Percentiles rank a stretch among this genome's conserved stretches.
These are phyloP conservation scores for Acleris holmiana DNA, from an alignment of 2,888 invertebrate species.

Conservation along the genomic window DNA sequence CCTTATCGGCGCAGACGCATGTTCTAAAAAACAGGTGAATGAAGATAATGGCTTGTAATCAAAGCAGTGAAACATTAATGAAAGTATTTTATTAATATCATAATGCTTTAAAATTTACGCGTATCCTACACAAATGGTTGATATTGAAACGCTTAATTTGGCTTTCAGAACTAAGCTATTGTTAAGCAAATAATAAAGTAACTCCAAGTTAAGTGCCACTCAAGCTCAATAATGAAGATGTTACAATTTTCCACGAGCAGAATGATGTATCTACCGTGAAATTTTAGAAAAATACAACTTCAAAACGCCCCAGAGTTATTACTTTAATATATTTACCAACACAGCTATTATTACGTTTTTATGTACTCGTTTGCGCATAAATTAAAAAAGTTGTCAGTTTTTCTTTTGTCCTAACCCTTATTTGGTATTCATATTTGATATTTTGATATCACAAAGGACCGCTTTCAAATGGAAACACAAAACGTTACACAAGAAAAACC, in stretches of 20 bases:
- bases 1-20: conserved; percentile 48
- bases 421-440: conserved; percentile 84
- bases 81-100: conserved; percentile 14
- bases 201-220: conserved; percentile 47
- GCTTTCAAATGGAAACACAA: conserved; percentile 76
- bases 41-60: conserved; percentile 61
- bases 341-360: conserved; percentile 83
- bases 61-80: conserved; percentile 53
- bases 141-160: conserved; percentile 48
- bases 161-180: conserved; percentile 49
- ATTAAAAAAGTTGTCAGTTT: conserved; percentile 82
- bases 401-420: conserved; percentile 83
- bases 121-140: not conserved
- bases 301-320: conserved; percentile 77
- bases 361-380: conserved; percentile 82
- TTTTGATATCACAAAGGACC: conserved; percentile 81
- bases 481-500: conserved; percentile 77
- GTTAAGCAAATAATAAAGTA: conserved; percentile 46
- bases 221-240: conserved; percentile 69
- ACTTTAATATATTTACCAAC: conserved; percentile 83
- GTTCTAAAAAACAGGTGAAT: conserved; percentile 50
- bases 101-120: conserved; percentile 10
- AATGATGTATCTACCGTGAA: conserved; percentile 80
- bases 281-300: conserved; percentile 77
- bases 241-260: conserved; percentile 70